Percentiles rank a stretch among this genome's conserved stretches.
Evolutionary conservation across 53 echinoderm and acorn worm genomes (phyloP).

Genomic region (Holothuria scabra): DNA sequence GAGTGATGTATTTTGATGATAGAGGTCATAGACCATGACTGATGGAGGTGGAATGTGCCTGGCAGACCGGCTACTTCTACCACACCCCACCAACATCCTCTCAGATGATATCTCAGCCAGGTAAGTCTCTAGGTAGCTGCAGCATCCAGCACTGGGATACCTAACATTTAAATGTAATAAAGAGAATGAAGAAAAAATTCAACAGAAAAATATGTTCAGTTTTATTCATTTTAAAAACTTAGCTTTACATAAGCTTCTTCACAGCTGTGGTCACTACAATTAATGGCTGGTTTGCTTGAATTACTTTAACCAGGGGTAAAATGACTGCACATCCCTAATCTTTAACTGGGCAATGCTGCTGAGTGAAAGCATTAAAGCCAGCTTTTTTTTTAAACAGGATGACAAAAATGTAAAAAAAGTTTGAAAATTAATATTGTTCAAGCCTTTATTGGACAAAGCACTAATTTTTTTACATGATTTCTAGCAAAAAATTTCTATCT

Average conservation of each 20-base stretch:
- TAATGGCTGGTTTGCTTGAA: too few species aligned
- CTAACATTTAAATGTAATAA: constrained; percentile 34
- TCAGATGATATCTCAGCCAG: constrained; percentile 62
- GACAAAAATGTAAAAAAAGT: too few species aligned
- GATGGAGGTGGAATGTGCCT: constrained; percentile 86
- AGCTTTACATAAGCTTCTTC: too few species aligned
- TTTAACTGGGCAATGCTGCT: not conserved
- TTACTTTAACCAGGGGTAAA: too few species aligned
- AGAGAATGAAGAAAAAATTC: not conserved
- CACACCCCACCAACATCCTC: constrained; percentile 25
- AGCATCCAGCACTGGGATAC: constrained; percentile 72
- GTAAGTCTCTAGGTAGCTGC: constrained; percentile 77
- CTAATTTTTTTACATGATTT: not conserved
- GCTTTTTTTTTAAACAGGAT: too few species aligned
- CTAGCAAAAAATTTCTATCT: not conserved
- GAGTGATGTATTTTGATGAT: constrained; percentile 66
- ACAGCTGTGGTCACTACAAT: too few species aligned
- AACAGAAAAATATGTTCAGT: not conserved
- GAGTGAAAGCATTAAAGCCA: too few species aligned
- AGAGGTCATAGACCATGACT: constrained; percentile 76
- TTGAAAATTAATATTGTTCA: too few species aligned
- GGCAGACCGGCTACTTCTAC: not conserved
- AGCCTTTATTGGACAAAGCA: too few species aligned
- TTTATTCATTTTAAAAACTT: too few species aligned
- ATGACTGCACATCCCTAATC: too few species aligned